A percentile compares a stretch with the other conserved stretches of the same genome.
phyloP scores from a whole-genome alignment of 2,888 invertebrate species.

The Adelphocoris suturalis region DNA sequence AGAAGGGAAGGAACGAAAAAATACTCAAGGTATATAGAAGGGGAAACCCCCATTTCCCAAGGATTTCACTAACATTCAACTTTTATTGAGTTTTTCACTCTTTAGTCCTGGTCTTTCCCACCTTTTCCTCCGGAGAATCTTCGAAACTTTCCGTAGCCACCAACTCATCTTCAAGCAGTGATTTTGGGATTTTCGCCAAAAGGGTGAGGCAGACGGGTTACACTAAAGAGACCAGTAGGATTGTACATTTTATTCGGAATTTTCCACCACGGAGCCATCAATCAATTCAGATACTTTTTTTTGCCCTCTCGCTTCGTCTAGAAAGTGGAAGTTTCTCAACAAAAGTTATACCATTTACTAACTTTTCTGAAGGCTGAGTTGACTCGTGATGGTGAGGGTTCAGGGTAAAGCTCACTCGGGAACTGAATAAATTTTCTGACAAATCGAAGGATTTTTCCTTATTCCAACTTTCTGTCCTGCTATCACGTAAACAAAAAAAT shows the following conservation, averaged over 20 bases:
- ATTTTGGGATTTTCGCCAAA: conserved; percentile 49
- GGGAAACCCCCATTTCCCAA: conserved; percentile 55
- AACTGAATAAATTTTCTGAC: conserved; percentile 16
- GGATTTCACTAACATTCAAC: conserved; percentile 67
- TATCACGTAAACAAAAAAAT: background rate
- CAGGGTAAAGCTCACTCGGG: background rate
- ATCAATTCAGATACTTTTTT: conserved; percentile 47
- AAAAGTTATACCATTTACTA: conserved; percentile 62
- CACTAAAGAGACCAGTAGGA: conserved; percentile 36
- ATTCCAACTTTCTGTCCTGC: conserved; percentile 4
- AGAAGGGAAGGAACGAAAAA: conserved; percentile 40
- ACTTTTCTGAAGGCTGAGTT: conserved; percentile 49
- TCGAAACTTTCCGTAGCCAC: background rate
- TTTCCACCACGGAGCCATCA: conserved; percentile 60
- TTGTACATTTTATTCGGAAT: conserved; percentile 60
- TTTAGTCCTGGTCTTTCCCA: conserved; percentile 26
- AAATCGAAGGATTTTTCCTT: background rate
- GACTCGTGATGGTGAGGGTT: conserved; percentile 22
- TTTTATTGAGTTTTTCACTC: conserved; percentile 65
- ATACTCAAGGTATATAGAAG: background rate
- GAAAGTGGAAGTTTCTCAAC: background rate
- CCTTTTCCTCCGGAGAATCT: background rate
- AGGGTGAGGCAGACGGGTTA: background rate
- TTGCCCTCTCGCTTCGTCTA: background rate
- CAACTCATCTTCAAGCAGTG: conserved; percentile 17